A percentile compares a stretch with the other conserved stretches of the same genome.
phyloP scores from a whole-genome alignment of 2,113 vertebrate species.

The Vireo altiloquus region DNA sequence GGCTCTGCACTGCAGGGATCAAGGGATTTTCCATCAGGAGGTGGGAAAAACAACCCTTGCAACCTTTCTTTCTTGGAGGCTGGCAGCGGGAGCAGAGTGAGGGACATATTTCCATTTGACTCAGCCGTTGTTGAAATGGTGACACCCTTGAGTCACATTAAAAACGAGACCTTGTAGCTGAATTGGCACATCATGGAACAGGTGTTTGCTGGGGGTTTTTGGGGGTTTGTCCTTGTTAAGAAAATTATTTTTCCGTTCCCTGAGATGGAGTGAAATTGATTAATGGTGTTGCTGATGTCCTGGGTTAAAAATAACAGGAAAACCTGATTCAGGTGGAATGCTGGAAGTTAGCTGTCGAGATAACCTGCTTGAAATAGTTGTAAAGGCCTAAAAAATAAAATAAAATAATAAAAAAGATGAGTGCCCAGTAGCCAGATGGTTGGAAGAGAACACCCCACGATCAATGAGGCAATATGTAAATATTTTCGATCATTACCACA shows the following conservation, averaged over 20 bases:
- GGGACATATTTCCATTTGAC: constrained; percentile 41
- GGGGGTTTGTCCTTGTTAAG: neutral
- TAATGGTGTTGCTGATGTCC: neutral
- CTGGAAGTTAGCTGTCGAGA: neutral
- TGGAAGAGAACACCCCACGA: constrained; percentile 51
- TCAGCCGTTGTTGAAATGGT: constrained; percentile 38
- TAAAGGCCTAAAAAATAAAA: constrained; percentile 7
- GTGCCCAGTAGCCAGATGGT: constrained; percentile 69
- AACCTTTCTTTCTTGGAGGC: neutral
- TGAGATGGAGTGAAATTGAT: neutral
- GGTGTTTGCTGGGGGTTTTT: neutral
- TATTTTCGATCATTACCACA: constrained; percentile 60
- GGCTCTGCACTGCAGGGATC: neutral
- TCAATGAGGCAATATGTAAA: constrained; percentile 64
- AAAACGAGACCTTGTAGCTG: neutral
- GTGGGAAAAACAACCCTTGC: neutral
- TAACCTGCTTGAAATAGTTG: neutral
- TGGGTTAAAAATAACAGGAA: constrained; percentile 4
- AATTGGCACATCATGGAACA: neutral
- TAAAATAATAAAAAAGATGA: neutral
- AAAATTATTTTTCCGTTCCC: neutral
- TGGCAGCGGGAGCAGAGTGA: neutral
- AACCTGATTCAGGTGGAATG: neutral
- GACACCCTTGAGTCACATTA: constrained; percentile 11
- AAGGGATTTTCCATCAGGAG: constrained; percentile 8